These are phyloP conservation scores for Euproctis similis DNA, from an alignment of 2,888 invertebrate genomes.

Conservation along the genomic window DNA sequence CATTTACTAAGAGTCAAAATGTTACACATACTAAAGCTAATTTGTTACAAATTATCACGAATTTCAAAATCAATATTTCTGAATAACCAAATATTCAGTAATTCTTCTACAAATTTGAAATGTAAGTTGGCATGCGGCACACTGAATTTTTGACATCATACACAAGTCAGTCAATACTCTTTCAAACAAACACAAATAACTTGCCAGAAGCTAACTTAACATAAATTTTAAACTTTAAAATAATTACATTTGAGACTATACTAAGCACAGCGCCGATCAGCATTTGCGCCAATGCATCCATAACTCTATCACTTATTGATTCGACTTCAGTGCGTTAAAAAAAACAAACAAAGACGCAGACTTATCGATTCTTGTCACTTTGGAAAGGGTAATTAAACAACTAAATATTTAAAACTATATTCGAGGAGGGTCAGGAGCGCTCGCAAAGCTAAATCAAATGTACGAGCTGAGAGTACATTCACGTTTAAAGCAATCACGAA, in stretches of 20 bases:
- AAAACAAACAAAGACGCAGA: conserved; percentile 64
- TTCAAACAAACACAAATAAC: conserved; percentile 38
- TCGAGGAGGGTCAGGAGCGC: conserved; percentile 65
- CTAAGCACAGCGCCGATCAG: conserved; percentile 63
- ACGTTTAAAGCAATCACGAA: conserved; percentile 78
- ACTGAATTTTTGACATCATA: conserved; percentile 45
- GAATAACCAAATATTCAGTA: no score
- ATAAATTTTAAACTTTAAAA: conserved; percentile 42
- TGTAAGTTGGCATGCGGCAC: conserved; percentile 58
- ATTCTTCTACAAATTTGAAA: conserved; percentile 27
- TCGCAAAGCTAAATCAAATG: conserved; percentile 47
- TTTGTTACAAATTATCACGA: no score
- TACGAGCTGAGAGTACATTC: conserved; percentile 38
- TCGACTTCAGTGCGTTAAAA: conserved; percentile 47
- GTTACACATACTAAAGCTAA: no score
- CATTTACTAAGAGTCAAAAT: no score
- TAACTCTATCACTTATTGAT: conserved; percentile 44
- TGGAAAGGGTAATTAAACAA: conserved; percentile 67
- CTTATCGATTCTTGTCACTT: conserved; percentile 72
- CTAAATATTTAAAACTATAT: conserved; percentile 67
- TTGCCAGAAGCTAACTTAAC: conserved; percentile 42
- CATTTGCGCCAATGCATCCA: conserved; percentile 48
- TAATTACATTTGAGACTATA: conserved; percentile 67
- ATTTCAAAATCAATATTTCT: no score
- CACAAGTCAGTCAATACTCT: conserved; percentile 59